Conservation (phyloP, 2,888 invertebrate species). For the Synanthedon andrenaeformis region DNA sequence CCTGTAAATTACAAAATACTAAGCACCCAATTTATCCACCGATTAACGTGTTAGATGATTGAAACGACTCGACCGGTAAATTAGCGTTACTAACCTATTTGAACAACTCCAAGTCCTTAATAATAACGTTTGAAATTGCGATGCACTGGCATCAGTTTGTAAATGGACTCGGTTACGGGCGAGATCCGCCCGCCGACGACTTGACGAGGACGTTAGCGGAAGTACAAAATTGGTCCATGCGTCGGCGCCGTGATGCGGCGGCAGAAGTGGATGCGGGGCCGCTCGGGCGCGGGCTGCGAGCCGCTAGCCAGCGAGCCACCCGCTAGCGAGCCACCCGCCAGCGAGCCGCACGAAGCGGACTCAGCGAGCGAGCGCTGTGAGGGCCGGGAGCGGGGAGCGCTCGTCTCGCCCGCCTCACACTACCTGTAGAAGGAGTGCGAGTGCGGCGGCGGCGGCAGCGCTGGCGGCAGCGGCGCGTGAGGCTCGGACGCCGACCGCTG, state of each 20-base stretch:
- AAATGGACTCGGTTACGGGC: conserved; percentile 48
- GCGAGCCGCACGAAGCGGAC: conserved; percentile 60
- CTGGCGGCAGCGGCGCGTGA: conserved; percentile 66
- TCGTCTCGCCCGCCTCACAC: conserved; percentile 66
- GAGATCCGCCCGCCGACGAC: conserved; percentile 37
- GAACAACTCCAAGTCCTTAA: conserved; percentile 19
- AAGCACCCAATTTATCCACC: conserved; percentile 59
- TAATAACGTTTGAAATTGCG: too few relatives aligned
- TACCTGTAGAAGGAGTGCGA: conserved; percentile 68
- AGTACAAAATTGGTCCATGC: conserved; percentile 65
- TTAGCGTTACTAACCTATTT: too few relatives aligned
- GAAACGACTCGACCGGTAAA: too few relatives aligned
- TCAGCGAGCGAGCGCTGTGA: conserved; percentile 63
- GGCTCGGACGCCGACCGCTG: conserved; percentile 74
- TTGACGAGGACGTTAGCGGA: conserved; percentile 48
- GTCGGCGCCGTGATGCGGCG: conserved; percentile 43
- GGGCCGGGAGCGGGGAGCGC: conserved; percentile 52
- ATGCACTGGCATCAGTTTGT: conserved; percentile 11
- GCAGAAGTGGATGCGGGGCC: conserved; percentile 56
- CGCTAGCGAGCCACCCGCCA: conserved; percentile 27
- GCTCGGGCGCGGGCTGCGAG: conserved; percentile 18
- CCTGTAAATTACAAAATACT: conserved; percentile 49
- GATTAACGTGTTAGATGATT: conserved; percentile 28
- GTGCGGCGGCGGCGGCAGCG: conserved; percentile 63
- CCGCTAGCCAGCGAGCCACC: conserved; percentile 46